Base-by-base conservation (phyloP, 2,888 invertebrate genomes). In the Ophion ellenae region DNA sequence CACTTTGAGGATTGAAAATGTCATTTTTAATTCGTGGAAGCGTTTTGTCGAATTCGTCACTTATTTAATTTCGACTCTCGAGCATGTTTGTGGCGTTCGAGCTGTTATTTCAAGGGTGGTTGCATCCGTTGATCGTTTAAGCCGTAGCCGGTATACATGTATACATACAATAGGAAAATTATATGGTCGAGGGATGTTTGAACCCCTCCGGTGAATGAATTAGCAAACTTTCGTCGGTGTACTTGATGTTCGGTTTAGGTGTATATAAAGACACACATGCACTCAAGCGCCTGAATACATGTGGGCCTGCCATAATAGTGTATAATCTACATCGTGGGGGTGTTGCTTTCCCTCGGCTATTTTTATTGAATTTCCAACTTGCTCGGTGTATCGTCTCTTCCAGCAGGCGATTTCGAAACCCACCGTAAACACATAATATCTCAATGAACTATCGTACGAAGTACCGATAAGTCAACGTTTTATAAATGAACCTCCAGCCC, bases 131-230 rank as follows among this genome's bases (percentile, higher is more conserved):
- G 80, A 86, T 71, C 86, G 63, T 64, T 86, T 80, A 63, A 80
- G 77, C 73, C 63, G 20, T n/a, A 24, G 24, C 47, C 32, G 11
- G n/a, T 70, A 47, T 24, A 61, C 3, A 28, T 61, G 28, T 36
- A 63, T 66, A 67, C 28, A 66, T 66, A 64, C 53, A 40, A 67
- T 57, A 61, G 79, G 83, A 80, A 83, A 81, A 86, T 77, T 67
- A 83, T 69, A 83, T 57, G 76, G 66, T 53, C 32, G 53, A 67
- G 85, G 77, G 36, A 61, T 86, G 76, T 80, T 86, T 74, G 73
- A 77, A 80, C 67, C 80, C 80, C 85, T 79, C 81, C 53, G 67
- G 73, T 57, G 71, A 77, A 86, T 86, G 85, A 86, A 83, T 86
- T 86, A 86, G 83, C 80, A 80, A 86, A 86, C 71, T 86, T 86